Base-by-base conservation (phyloP, 2,888 invertebrate genomes). In the Athalia cordata region DNA sequence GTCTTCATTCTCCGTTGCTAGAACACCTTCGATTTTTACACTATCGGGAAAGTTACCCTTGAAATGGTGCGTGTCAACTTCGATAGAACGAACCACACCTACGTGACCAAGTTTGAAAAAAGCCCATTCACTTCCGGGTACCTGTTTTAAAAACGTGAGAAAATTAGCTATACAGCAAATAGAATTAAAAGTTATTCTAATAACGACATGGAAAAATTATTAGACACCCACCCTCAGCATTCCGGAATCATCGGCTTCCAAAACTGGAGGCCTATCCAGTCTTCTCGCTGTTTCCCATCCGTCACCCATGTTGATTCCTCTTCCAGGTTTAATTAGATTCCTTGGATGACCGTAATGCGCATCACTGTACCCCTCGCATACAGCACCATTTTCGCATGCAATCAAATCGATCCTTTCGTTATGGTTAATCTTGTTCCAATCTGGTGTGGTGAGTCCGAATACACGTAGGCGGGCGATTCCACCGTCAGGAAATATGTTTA, bases 221-320 rank as follows among this genome's bases (percentile, higher is more conserved):
- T 9, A 29, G 4, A 91, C 93, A 83, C 92, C 90, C 67, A 93
- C 91, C 90, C 92, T 91, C 50, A 93, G 88, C 43, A 93, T 92
- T 43, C 93, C 93, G 80, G 92, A 91, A 0, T 90, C 90, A 79
- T 92, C 92, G 29, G 91, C 89, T 84, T 92, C 89, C 29, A 94
- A 90, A 15, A 93, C 86, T 66, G 92, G 90, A 0, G 94, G 93
- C 81, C 94, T 90, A 84, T 94, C 93, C 5, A 93, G 87, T 74
- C 93, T 89, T 77, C 94, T 88, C 0, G 94, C 94, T 0, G 94
- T 94, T 86, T 94, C 94, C 94, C 94, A 94, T 0, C 94, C 94
- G 81, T 94, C 94, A 0, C 91, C 92, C 93, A 94, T 94, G 70
- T 91, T 91, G 5, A 88, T 82, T 52, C 92, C 91, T 79, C 90